A percentile compares a stretch with the other conserved stretches of the same genome.
Conservation (phyloP, 2,888 invertebrate genomes). For the Seira musarum region DNA sequence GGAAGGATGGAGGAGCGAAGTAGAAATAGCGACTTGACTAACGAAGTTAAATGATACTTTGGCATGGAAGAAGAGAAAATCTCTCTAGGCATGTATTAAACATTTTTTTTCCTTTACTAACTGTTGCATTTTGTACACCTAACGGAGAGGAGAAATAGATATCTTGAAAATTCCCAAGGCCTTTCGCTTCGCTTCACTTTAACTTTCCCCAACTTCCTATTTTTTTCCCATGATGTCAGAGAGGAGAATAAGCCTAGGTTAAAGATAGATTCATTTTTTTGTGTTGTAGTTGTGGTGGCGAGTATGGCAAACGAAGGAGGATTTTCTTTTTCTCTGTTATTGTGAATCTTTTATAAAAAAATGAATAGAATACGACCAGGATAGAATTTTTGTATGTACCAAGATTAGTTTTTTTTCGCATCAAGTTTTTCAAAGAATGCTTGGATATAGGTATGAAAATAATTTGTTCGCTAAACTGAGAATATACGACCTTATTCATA, state of each 20-base stretch:
- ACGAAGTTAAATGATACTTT: slow-evolving; percentile 5
- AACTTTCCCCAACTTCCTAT: neutral
- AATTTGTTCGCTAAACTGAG: neutral
- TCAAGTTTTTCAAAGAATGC: neutral
- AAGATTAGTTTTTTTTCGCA: neutral
- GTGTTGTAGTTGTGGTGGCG: neutral
- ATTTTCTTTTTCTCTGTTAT: neutral
- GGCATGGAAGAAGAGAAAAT: slow-evolving; percentile 10
- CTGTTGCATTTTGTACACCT: slow-evolving; percentile 34
- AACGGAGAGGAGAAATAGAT: neutral
- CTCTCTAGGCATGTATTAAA: neutral
- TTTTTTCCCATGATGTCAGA: neutral
- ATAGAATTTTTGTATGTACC: neutral
- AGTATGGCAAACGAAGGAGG: neutral
- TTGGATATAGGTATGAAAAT: neutral
- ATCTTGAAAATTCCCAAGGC: slow-evolving; percentile 42
- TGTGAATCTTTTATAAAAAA: neutral
- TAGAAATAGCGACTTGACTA: neutral
- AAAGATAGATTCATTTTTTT: neutral
- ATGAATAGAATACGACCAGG: neutral
- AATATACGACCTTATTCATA: neutral
- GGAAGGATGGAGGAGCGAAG: neutral
- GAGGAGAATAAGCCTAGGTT: neutral
- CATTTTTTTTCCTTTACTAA: slow-evolving; percentile 27
- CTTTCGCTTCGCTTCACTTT: slow-evolving; percentile 33